Evolutionary conservation across 2,797 vertebrate genomes (phyloP), one percentile per base, ranked within the genome.

Genomic region (Lophotriccus pileatus): DNA sequence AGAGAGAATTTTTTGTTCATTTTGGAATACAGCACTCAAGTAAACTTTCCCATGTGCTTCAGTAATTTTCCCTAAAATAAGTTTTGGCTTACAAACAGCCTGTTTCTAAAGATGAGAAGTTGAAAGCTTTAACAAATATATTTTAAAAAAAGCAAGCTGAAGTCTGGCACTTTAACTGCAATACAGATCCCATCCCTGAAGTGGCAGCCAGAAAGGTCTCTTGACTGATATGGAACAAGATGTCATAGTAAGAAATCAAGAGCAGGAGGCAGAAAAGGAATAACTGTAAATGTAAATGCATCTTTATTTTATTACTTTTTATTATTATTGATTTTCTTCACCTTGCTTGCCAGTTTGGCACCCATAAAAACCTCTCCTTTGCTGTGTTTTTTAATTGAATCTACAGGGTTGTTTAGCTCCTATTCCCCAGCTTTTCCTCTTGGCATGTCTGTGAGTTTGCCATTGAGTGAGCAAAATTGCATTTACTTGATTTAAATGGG

Each of bases 361-460:
- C 46, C 86, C 7, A 1, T 80, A 55, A 85, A 79, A 92, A 83
- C 56, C 20, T 86, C 32, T 60, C 88, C 49, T 75, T 87, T 74
- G 64, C 82, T 89, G 47, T 79, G 63, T 52, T 78, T 73, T 64
- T 86, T 73, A 44, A 53, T 80, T 91, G 50, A 90, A 81, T 66
- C 46, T 75, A 32, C 73, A 78, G 59, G 77, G 69, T 62, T 86
- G 39, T 66, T 94, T 94, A 93, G 87, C 66, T 96, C 69, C 66
- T 63, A 12, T 78, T 90, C 28, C 66, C 22, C 49, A 87, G 58
- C 58, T 94, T 96, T 93, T 93, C 70, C 50, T 93, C 67, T 87
- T 91, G 91, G n/a, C 83, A 44, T 84, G 32, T 88, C 76, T 86
- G 53, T 79, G 80, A 75, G 47, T 85, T 87, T 94, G 91, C 83